Base-by-base conservation (phyloP, 1,140 invertebrate species). In the Nebria ingens region DNA sequence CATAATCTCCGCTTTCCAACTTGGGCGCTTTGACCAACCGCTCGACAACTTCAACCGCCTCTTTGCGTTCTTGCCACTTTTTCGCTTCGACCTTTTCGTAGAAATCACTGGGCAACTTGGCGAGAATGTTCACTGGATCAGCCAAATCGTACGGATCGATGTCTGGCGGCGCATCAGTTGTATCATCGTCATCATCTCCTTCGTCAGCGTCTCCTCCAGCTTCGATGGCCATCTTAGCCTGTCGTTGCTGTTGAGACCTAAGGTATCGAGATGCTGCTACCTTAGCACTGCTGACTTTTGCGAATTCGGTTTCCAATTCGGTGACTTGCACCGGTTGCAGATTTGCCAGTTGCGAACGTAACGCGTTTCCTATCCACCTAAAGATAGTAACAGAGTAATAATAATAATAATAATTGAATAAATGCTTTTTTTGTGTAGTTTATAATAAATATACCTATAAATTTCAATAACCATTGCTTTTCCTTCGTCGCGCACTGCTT, bases 21-120 rank as follows among this genome's bases (percentile, higher is more conserved):
- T 89, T 96, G 0, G 91, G 93, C 20, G 79, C 76, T 58, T 87
- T 85, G 1, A 93, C 68, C 2, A 97, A 67, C 55, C 80, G 79
- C 55, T 96, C 87, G 0, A 97, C 69, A 1, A 74, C 73, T 63
- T 95, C 91, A 2, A 99, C 65, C 0, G 86, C 85, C 69, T 98
- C 92, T 70, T 97, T 97, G 6, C 97, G 77, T 52, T 98, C 91
- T 65, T 93, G 89, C 97, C 97, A 99, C 67, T 98, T 98, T 68
- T 97, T 98, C 0, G 89, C 89, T 71, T 98, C 94, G 23, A 93
- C 62, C 73, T 96, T 93, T 4, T 97, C 93, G 66, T 88, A 96
- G 70, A 97, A 99, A 71, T 97, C 91, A 76, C 95, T 95, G 0
- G 93, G 93, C 19, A 98, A 68, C 69, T 94, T 88, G 1, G 88